Conservation (phyloP, 2,888 invertebrate species). For the Carcina quercana region DNA sequence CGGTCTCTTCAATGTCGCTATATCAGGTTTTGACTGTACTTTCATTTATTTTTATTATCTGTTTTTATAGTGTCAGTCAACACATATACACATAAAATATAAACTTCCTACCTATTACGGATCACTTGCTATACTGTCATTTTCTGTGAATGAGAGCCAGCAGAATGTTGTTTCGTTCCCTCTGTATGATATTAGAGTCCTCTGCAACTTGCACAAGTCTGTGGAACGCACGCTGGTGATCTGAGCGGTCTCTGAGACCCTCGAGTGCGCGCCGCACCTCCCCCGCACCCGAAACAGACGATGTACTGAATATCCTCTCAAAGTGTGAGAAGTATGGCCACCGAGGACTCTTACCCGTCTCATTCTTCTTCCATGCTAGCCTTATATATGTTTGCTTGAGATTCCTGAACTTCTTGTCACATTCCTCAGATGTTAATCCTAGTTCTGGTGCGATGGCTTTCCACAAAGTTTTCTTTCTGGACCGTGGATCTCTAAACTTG, state of each 20-base stretch:
- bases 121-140: constrained; percentile 14
- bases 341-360: constrained; percentile 40
- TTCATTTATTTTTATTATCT: too few species aligned
- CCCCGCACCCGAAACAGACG: constrained; percentile 3
- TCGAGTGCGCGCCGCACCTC: constrained; percentile 37
- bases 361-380: constrained; percentile 40
- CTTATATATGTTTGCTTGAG: constrained; percentile 59
- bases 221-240: constrained; percentile 43
- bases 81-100: too few species aligned
- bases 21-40: too few species aligned
- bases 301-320: constrained; percentile 51
- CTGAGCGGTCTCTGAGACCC: constrained; percentile 30
- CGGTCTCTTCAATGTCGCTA: too few species aligned
- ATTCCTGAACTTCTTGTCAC: constrained; percentile 60
- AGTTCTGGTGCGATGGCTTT: constrained; percentile 39
- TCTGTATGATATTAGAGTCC: constrained; percentile 55
- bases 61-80: too few species aligned
- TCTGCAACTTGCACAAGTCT: constrained; percentile 43
- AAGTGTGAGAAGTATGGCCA: constrained; percentile 61
- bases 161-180: constrained; percentile 56
- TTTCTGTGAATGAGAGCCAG: constrained; percentile 43
- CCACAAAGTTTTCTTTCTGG: constrained; percentile 55
- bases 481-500: constrained; percentile 47
- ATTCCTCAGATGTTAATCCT: constrained; percentile 49
- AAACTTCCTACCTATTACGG: too few species aligned